Evolutionary conservation across 1,140 invertebrate species (phyloP).

Genomic region (Drosophila guanche): DNA sequence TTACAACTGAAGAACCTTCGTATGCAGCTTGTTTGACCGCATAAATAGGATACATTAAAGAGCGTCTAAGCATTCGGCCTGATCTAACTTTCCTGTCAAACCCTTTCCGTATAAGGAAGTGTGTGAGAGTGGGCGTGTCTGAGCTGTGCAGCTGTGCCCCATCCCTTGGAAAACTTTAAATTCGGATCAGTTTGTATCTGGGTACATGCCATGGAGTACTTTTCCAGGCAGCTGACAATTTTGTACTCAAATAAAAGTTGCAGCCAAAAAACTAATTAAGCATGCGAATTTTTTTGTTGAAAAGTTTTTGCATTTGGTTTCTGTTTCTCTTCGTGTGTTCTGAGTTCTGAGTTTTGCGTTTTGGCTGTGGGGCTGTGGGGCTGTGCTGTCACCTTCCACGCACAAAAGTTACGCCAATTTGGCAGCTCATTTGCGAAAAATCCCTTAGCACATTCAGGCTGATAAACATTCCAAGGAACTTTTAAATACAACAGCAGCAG

Average conservation of each 20-base stretch:
- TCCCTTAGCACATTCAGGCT: slow-evolving; percentile 56
- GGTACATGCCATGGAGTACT: background rate
- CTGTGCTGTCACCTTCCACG: slow-evolving; percentile 30
- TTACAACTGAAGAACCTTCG: no score
- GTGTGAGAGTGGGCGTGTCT: slow-evolving; percentile 23
- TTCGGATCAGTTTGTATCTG: background rate
- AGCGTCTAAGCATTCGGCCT: no score
- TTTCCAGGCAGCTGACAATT: background rate
- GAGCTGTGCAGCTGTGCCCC: slow-evolving; percentile 30
- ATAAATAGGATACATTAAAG: no score
- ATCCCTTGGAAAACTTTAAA: background rate
- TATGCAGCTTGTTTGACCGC: no score
- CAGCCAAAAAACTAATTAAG: slow-evolving; percentile 58
- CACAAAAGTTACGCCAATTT: slow-evolving; percentile 72
- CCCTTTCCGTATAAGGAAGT: background rate
- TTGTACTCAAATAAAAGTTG: slow-evolving; percentile 7
- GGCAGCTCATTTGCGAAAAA: slow-evolving; percentile 73
- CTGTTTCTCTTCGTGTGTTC: background rate
- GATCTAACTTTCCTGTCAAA: background rate
- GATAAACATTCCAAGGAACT: slow-evolving; percentile 75
- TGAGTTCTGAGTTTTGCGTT: background rate
- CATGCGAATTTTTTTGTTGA: slow-evolving; percentile 36
- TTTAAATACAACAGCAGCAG: slow-evolving; percentile 53
- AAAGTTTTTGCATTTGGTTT: slow-evolving; percentile 15
- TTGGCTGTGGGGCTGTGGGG: background rate